Percentiles rank a stretch among this genome's conserved stretches.
phyloP scores from a whole-genome alignment of 2,888 invertebrate species.

The Drosophila mettleri region DNA sequence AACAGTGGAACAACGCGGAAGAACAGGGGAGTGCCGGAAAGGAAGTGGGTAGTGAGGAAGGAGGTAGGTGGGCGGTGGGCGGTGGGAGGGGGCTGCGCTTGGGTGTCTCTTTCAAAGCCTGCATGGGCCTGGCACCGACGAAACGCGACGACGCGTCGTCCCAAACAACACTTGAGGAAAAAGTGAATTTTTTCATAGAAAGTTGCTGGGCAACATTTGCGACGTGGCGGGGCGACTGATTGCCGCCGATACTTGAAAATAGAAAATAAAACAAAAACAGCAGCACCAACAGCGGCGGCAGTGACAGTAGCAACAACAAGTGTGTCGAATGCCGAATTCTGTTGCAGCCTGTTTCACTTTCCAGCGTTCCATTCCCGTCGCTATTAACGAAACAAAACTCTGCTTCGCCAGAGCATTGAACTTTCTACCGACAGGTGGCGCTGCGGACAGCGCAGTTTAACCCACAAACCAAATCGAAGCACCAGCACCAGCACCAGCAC shows the following conservation, averaged over 20 bases:
- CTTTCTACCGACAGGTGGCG: conserved; percentile 55
- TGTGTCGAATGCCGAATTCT: conserved; percentile 45
- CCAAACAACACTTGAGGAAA: conserved; percentile 68
- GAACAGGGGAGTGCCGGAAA: conserved; percentile 8
- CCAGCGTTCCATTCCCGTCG: conserved; percentile 3
- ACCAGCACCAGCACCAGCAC: too few relatives aligned
- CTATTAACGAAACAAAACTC: background rate
- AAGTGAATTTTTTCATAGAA: conserved; percentile 82
- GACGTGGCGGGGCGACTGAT: conserved; percentile 44
- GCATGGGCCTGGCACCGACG: conserved; percentile 44
- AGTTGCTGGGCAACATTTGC: conserved; percentile 79
- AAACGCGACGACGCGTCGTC: conserved; percentile 36
- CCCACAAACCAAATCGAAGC: conserved; percentile 47
- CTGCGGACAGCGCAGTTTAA: conserved; percentile 32
- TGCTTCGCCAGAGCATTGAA: conserved; percentile 37
- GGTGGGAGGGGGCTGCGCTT: background rate
- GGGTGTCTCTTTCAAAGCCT: conserved; percentile 44
- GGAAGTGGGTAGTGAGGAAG: background rate
- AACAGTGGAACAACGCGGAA: conserved; percentile 27
- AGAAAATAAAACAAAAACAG: conserved; percentile 59
- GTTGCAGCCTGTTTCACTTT: conserved; percentile 50
- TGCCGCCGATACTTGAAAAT: conserved; percentile 70
- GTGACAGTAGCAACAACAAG: conserved; percentile 28
- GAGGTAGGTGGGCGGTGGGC: background rate
- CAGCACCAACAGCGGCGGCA: conserved; percentile 17